Evolutionary conservation across 2,113 vertebrate species (phyloP).

Genomic region (Lepidothrix coronata): DNA sequence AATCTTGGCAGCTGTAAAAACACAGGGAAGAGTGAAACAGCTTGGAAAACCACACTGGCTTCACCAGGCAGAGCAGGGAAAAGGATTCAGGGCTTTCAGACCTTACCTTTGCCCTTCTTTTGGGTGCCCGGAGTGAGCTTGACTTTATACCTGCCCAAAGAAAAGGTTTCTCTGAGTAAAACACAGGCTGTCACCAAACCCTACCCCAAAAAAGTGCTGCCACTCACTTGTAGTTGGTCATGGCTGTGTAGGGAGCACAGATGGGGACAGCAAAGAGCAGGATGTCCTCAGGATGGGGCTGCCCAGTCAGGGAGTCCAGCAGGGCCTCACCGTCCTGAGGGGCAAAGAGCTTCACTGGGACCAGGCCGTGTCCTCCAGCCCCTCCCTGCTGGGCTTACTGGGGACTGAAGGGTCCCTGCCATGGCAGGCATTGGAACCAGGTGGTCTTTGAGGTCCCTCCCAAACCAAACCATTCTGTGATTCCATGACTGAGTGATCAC

Average conservation of each 20-base stretch:
- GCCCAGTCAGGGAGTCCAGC: constrained; percentile 89
- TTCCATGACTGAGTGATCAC: not conserved
- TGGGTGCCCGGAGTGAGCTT: constrained; percentile 95
- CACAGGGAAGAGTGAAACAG: not conserved
- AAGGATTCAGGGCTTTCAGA: rapidly evolving
- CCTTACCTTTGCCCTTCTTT: constrained; percentile 96
- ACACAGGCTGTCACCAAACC: rapidly evolving
- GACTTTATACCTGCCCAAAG: constrained; percentile 85
- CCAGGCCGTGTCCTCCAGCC: not conserved
- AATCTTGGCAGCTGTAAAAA: constrained; percentile 87
- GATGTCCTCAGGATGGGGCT: constrained; percentile 88
- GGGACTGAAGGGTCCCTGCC: not conserved
- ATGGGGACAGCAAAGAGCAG: constrained; percentile 91
- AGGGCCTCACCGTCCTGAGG: constrained; percentile 82
- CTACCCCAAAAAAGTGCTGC: not conserved
- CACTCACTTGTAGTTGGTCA: constrained; percentile 89
- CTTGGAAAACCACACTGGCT: rapidly evolving
- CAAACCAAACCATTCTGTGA: not conserved
- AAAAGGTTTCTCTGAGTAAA: not conserved
- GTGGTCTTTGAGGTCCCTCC: not conserved
- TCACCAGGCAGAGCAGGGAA: not conserved
- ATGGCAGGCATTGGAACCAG: not conserved
- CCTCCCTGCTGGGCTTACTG: rapidly evolving
- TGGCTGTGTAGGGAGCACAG: constrained; percentile 92
- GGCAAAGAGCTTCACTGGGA: not conserved